These are phyloP conservation scores for Terebella lapidaria DNA, from an alignment of 2,888 invertebrate genomes.

Conservation along the genomic window DNA sequence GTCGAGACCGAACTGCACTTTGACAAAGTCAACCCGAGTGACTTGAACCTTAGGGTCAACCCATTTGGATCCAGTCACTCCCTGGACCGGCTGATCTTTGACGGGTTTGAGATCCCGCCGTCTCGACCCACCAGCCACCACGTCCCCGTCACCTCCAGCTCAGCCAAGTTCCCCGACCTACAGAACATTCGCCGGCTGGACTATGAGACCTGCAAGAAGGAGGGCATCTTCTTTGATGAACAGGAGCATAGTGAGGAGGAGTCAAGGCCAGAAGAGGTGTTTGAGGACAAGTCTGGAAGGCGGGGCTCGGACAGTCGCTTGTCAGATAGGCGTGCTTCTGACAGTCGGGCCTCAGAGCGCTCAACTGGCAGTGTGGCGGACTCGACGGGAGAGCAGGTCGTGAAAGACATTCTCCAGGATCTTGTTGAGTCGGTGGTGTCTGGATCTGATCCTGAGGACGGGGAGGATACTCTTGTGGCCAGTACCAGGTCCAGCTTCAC, in stretches of 20 bases:
- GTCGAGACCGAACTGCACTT: conserved; percentile 57
- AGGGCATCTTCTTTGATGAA: conserved; percentile 46
- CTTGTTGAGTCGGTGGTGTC: not conserved
- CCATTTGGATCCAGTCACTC: conserved; percentile 57
- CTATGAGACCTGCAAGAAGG: conserved; percentile 43
- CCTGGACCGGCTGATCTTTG: conserved; percentile 33
- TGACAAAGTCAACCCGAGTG: conserved; percentile 55
- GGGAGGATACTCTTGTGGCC: not conserved
- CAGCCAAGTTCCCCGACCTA: conserved; percentile 29
- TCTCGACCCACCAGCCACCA: not conserved
- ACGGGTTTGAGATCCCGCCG: conserved; percentile 29
- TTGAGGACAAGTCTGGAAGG: conserved; percentile 11
- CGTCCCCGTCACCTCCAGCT: not conserved
- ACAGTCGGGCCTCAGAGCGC: not conserved
- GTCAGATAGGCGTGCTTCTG: not conserved
- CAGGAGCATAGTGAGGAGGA: conserved; percentile 28
- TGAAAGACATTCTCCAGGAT: not conserved
- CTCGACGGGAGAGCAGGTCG: not conserved
- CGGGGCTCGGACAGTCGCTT: too few species aligned
- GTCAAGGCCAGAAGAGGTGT: conserved; percentile 9
- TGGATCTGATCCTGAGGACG: not conserved
- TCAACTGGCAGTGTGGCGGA: conserved; percentile 37
- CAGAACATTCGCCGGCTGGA: conserved; percentile 38
- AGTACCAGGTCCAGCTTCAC: not conserved
- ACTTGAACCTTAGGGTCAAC: conserved; percentile 66